Conservation (phyloP, 2,113 vertebrate genomes). For the Indicator indicator region DNA sequence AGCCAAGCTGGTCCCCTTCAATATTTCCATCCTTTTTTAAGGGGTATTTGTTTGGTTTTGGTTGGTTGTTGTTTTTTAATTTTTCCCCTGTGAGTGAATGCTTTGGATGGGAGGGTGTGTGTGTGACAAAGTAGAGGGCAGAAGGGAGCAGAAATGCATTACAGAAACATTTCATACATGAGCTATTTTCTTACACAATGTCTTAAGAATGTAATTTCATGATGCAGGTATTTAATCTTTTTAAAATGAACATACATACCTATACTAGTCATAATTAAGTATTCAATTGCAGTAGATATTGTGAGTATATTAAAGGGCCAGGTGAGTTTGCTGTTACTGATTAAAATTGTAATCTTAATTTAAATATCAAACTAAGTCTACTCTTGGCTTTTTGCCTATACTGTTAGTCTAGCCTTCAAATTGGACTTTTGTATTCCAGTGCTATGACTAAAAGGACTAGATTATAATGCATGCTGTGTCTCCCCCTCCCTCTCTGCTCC, state of each 20-base stretch:
- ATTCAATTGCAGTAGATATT: conserved; percentile 71
- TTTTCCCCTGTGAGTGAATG: conserved; percentile 60
- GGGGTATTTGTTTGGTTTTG: conserved; percentile 36
- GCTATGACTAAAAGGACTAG: conserved; percentile 72
- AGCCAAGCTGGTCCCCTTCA: conserved; percentile 64
- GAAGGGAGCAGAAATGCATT: conserved; percentile 69
- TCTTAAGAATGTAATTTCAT: conserved; percentile 83
- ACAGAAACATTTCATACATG: conserved; percentile 80
- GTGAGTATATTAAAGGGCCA: conserved; percentile 65
- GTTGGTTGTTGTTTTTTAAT: no score
- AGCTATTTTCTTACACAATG: conserved; percentile 83
- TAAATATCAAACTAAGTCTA: conserved; percentile 76
- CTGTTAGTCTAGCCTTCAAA: conserved; percentile 75
- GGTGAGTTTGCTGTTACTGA: conserved; percentile 70
- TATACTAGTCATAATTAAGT: conserved; percentile 70
- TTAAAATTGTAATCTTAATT: conserved; percentile 67
- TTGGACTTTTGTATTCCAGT: conserved; percentile 75
- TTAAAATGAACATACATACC: conserved; percentile 69
- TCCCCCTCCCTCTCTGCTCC: neutral
- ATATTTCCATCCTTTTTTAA: conserved; percentile 64
- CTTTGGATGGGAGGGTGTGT: conserved; percentile 31
- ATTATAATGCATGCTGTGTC: conserved; percentile 72
- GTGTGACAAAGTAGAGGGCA: neutral
- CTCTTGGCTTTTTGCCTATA: conserved; percentile 71
- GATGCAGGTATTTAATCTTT: conserved; percentile 81